Evolutionary conservation across 2,888 invertebrate species (phyloP).

Genomic region (Adela reaumurella): DNA sequence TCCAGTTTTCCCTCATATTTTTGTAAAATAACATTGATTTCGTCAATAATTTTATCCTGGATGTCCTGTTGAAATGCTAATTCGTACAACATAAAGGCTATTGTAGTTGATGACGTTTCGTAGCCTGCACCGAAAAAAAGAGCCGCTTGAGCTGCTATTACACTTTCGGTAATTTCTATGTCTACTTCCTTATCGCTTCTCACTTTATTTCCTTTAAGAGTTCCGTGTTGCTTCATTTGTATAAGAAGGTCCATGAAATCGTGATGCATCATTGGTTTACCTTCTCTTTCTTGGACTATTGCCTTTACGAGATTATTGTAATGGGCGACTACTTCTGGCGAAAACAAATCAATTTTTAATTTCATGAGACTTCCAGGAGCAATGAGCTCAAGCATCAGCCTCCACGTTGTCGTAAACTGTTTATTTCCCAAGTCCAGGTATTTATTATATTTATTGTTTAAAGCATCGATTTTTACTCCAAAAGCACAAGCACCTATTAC

Average conservation of each 20-base stretch:
- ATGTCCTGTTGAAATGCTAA: constrained; percentile 29
- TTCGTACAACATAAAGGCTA: constrained; percentile 27
- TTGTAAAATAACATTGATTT: constrained; percentile 17
- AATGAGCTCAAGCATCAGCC: too few species aligned
- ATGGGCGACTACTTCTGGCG: neutral
- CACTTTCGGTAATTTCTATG: constrained; percentile 21
- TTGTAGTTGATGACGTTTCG: constrained; percentile 37
- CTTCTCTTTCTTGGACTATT: neutral
- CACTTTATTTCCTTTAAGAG: constrained; percentile 1
- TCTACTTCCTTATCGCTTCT: constrained; percentile 3
- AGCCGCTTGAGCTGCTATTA: constrained; percentile 34
- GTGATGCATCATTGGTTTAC: neutral
- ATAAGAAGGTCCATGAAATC: constrained; percentile 1
- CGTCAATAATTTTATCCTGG: constrained; percentile 22
- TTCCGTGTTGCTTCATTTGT: neutral
- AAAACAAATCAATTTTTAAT: neutral
- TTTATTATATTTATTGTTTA: too few species aligned
- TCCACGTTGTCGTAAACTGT: too few species aligned
- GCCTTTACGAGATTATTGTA: neutral
- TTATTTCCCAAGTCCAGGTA: too few species aligned
- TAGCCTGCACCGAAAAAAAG: constrained; percentile 42
- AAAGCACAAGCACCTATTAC: neutral
- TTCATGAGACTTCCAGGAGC: neutral
- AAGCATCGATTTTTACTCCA: too few species aligned
- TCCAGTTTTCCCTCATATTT: constrained; percentile 16